A percentile compares a stretch with the other conserved stretches of the same genome.
phyloP scores from a whole-genome alignment of 2,113 vertebrate species.

The Notothenia coriiceps region DNA sequence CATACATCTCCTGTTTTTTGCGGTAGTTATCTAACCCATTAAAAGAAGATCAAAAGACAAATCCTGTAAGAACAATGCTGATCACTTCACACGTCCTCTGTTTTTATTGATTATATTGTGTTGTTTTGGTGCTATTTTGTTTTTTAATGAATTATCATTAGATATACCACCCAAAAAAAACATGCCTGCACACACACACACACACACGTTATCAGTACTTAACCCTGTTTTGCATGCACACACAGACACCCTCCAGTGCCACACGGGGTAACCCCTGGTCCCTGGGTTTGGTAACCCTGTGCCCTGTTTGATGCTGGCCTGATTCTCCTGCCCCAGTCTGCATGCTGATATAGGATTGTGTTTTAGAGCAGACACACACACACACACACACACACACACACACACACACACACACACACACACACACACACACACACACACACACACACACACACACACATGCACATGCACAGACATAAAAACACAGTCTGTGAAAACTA shows the following conservation, averaged over 20 bases:
- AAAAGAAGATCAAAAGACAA: too few species aligned
- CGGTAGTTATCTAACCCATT: too few species aligned
- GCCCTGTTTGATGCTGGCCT: constrained; percentile 48
- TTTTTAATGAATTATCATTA: too few species aligned
- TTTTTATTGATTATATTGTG: too few species aligned
- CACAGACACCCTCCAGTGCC: constrained; percentile 7
- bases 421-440: constrained; percentile 1
- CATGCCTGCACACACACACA: neutral
- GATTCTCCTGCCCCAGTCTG: constrained; percentile 46
- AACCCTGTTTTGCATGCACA: neutral
- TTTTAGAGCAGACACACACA: constrained; percentile 36
- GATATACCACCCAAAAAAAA: too few species aligned
- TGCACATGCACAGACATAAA: constrained; percentile 24
- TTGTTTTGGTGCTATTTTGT: too few species aligned
- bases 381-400: neutral
- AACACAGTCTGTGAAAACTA: constrained; percentile 62
- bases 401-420: constrained; percentile 15
- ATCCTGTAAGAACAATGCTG: too few species aligned
- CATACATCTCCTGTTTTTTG: too few species aligned
- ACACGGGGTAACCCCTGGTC: constrained; percentile 39
- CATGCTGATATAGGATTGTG: constrained; percentile 45
- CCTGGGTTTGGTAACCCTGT: constrained; percentile 56
- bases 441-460: constrained; percentile 12
- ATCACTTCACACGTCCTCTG: too few species aligned
- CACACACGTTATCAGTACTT: neutral